Evolutionary conservation across 2,797 vertebrate species (phyloP).

Genomic region (Anniella stebbinsi): DNA sequence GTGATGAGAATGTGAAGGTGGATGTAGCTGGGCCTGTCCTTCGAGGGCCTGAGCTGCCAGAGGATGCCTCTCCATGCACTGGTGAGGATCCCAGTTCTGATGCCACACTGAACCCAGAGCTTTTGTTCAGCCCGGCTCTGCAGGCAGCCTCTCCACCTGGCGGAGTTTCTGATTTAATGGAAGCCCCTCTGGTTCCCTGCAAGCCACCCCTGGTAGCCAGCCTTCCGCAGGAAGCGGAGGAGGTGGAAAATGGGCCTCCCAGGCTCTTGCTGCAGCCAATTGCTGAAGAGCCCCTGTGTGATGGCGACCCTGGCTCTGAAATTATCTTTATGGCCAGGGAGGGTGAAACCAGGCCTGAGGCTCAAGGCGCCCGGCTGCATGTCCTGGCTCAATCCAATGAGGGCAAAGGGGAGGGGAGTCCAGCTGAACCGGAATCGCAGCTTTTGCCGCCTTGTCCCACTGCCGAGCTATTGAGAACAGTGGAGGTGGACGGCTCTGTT

Average conservation of each 20-base stretch:
- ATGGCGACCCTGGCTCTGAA: conserved; percentile 68
- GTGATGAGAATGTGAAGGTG: rapidly evolving
- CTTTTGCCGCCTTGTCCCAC: rapidly evolving
- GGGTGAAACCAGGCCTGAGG: neutral
- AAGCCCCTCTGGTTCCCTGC: rapidly evolving
- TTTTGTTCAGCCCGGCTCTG: neutral
- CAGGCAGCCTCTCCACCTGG: rapidly evolving
- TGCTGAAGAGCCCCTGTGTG: conserved; percentile 60
- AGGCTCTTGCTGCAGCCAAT: conserved; percentile 58
- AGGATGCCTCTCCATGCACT: rapidly evolving
- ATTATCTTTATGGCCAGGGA: rapidly evolving
- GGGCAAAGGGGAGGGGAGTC: conserved; percentile 15
- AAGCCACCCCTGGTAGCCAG: neutral
- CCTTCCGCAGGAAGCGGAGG: neutral
- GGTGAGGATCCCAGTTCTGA: rapidly evolving
- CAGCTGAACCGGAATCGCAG: neutral
- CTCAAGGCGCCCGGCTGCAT: neutral
- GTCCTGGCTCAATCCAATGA: rapidly evolving
- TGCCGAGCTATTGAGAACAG: conserved; percentile 12
- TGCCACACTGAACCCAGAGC: neutral
- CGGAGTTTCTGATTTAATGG: neutral
- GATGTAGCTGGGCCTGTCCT: neutral
- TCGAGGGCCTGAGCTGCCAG: neutral
- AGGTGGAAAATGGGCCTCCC: conserved; percentile 23
- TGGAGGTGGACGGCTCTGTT: conserved; percentile 39